Percentiles rank a stretch among this genome's conserved stretches.
Conservation (phyloP, 2,888 invertebrate species). For the Allacma fusca region DNA sequence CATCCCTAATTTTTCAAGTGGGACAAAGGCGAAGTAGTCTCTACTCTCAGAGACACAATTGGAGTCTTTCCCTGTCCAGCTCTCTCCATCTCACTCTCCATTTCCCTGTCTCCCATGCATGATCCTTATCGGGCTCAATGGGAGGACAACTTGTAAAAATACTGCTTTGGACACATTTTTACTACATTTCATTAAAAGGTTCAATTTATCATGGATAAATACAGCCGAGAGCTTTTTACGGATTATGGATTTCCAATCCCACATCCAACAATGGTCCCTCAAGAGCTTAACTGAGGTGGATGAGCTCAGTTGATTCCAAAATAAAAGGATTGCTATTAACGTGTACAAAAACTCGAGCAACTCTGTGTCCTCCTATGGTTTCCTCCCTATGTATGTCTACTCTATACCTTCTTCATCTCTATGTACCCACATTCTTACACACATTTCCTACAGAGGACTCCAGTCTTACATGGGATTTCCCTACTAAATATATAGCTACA, state of each 20-base stretch:
- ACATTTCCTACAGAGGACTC: too few species aligned
- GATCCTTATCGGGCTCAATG: constrained; percentile 29
- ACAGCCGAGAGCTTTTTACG: constrained; percentile 48
- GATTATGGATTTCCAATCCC: constrained; percentile 51
- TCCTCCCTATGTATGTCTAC: neutral
- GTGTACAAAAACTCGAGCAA: neutral
- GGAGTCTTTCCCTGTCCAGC: constrained; percentile 10
- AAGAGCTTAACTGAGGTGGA: constrained; percentile 26
- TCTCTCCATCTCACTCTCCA: neutral
- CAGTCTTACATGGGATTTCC: too few species aligned
- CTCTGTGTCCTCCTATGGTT: neutral
- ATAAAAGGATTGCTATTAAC: constrained; percentile 10
- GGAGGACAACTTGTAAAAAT: constrained; percentile 28
- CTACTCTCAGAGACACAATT: constrained; percentile 27
- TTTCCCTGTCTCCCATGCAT: neutral
- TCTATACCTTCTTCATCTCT: too few species aligned
- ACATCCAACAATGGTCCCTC: constrained; percentile 31
- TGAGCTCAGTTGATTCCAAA: constrained; percentile 10
- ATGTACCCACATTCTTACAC: too few species aligned
- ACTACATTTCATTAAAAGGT: constrained; percentile 33
- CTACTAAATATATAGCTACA: too few species aligned
- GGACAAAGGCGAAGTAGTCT: constrained; percentile 20
- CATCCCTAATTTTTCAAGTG: constrained; percentile 39
- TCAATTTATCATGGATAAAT: constrained; percentile 48
- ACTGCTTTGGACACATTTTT: constrained; percentile 11